Evolutionary conservation across 2,797 vertebrate species (phyloP).

Genomic region (Phoxinus dragarum): DNA sequence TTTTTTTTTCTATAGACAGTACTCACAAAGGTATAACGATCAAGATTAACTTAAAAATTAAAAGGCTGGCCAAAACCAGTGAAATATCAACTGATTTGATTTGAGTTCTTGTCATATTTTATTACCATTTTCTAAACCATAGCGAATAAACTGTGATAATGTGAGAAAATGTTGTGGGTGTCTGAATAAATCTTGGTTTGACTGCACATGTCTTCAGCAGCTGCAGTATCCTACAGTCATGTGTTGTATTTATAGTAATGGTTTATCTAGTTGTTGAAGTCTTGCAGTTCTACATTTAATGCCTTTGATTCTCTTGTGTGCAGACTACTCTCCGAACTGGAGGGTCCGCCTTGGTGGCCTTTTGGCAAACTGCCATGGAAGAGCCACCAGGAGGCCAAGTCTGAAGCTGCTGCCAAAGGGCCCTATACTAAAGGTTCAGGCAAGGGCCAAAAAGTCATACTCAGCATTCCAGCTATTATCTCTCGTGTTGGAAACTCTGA

Average conservation of each 20-base stretch:
- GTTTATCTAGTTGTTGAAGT: background rate
- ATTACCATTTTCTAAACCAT: too few relatives aligned
- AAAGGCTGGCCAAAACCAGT: too few relatives aligned
- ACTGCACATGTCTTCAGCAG: background rate
- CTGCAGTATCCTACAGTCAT: background rate
- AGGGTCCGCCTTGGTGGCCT: slow-evolving; percentile 95
- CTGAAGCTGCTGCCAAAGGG: slow-evolving; percentile 72
- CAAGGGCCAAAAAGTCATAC: slow-evolving; percentile 76
- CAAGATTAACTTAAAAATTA: too few relatives aligned
- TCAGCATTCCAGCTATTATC: slow-evolving; percentile 85
- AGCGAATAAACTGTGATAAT: too few relatives aligned
- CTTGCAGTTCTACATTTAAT: background rate
- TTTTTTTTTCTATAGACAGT: too few relatives aligned
- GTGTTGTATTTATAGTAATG: background rate
- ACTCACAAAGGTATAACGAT: too few relatives aligned
- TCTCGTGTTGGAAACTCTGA: slow-evolving; percentile 76
- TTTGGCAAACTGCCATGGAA: slow-evolving; percentile 90
- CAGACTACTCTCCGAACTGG: slow-evolving; percentile 90
- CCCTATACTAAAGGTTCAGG: slow-evolving; percentile 46
- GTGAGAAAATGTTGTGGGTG: too few relatives aligned
- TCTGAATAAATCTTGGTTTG: too few relatives aligned
- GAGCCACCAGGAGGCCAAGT: slow-evolving; percentile 72
- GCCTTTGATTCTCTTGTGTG: slow-evolving; percentile 40
- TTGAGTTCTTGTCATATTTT: too few relatives aligned
- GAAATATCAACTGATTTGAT: too few relatives aligned